Percentiles rank a stretch among this genome's conserved stretches.
Conservation (phyloP, 2,888 invertebrate genomes). For the Polydesmus complanatus region DNA sequence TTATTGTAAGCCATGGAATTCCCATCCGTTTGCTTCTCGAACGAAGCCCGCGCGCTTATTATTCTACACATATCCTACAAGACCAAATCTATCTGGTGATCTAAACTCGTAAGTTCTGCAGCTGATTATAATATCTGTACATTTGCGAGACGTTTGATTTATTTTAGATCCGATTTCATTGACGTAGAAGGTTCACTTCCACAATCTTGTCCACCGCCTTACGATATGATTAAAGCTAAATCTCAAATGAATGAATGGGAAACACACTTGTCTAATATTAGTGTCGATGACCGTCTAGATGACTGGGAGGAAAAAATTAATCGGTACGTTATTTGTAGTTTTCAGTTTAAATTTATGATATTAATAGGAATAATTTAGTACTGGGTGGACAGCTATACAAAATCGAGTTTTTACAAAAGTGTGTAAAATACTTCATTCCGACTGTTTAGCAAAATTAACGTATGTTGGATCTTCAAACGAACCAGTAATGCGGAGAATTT, state of each 20-base stretch:
- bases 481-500: slow-evolving; percentile 49
- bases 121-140: slow-evolving; percentile 4
- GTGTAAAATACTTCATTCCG: slow-evolving; percentile 48
- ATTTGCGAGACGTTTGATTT: background rate
- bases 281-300: slow-evolving; percentile 39
- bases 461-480: slow-evolving; percentile 46
- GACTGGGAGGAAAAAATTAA: slow-evolving; percentile 56
- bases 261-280: slow-evolving; percentile 45
- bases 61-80: slow-evolving; percentile 32
- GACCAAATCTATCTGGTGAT: slow-evolving; percentile 15
- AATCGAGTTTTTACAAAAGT: slow-evolving; percentile 50
- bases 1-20: slow-evolving; percentile 55
- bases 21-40: slow-evolving; percentile 48
- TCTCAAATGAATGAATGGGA: slow-evolving; percentile 58
- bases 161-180: slow-evolving; percentile 21
- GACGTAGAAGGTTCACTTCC: slow-evolving; percentile 39
- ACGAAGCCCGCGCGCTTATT: slow-evolving; percentile 39
- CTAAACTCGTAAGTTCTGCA: background rate
- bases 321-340: slow-evolving; percentile 35
- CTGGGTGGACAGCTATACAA: slow-evolving; percentile 50
- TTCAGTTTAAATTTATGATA: too few relatives aligned
- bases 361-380: slow-evolving; percentile 30
- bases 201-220: slow-evolving; percentile 34
- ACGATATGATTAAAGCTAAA: slow-evolving; percentile 45
- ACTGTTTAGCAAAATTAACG: slow-evolving; percentile 44